Conservation (phyloP, 2,888 invertebrate species). For the Platypus cylindrus region DNA sequence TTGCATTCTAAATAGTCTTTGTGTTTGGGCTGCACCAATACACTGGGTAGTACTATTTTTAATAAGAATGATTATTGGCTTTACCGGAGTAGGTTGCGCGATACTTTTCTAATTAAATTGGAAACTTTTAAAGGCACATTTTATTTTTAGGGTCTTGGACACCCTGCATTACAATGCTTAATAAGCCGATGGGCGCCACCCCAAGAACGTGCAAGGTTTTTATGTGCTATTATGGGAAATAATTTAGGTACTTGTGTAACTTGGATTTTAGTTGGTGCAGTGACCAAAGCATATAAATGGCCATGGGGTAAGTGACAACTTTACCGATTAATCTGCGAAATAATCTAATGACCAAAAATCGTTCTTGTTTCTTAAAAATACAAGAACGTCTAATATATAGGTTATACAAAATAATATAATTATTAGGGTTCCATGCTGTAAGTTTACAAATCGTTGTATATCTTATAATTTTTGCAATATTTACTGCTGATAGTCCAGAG, state of each 20-base stretch:
- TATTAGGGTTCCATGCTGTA: conserved; percentile 50
- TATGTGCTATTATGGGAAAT: conserved; percentile 57
- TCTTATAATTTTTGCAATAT: conserved; percentile 34
- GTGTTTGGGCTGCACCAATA: conserved; percentile 41
- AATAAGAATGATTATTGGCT: conserved; percentile 43
- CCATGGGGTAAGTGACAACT: conserved; percentile 45
- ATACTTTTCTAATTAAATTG: too few species aligned
- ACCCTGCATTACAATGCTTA: conserved; percentile 50
- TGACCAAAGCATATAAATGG: conserved; percentile 52
- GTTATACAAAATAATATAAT: too few species aligned
- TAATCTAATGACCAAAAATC: too few species aligned
- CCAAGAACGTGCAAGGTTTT: conserved; percentile 55
- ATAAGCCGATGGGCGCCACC: conserved; percentile 62
- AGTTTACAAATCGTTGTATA: conserved; percentile 31
- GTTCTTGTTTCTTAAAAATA: too few species aligned
- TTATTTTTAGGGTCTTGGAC: conserved; percentile 45
- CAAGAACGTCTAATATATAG: too few species aligned
- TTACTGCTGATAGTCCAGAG: conserved; percentile 43
- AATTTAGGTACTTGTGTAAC: conserved; percentile 57
- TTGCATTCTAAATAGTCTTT: conserved; percentile 27
- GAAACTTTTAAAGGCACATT: too few species aligned
- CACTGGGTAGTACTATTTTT: conserved; percentile 41
- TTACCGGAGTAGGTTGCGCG: conserved; percentile 43
- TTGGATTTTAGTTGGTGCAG: conserved; percentile 50
- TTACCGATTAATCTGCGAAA: too few species aligned